These are phyloP conservation scores for Venusia cambrica DNA, from an alignment of 2,888 invertebrate genomes.

Conservation along the genomic window DNA sequence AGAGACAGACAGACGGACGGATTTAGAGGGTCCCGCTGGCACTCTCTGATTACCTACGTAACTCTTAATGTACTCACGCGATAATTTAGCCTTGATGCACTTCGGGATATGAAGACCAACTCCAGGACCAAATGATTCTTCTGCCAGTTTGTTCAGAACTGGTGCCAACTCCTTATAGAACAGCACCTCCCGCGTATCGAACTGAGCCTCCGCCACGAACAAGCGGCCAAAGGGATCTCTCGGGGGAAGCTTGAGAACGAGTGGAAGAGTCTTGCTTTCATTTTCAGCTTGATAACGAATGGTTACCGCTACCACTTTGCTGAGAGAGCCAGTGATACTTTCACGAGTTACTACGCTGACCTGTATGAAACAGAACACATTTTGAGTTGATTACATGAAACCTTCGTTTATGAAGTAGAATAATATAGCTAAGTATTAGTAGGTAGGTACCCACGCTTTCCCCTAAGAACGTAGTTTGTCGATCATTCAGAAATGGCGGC, in stretches of 20 bases:
- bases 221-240: constrained; percentile 89
- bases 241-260: constrained; percentile 89
- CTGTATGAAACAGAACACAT: constrained; percentile 32
- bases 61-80: constrained; percentile 47
- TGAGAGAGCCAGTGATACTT: constrained; percentile 87
- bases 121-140: constrained; percentile 74
- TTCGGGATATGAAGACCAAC: constrained; percentile 73
- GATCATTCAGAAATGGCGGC: too few relatives aligned
- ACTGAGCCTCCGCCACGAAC: constrained; percentile 91
- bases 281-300: constrained; percentile 81
- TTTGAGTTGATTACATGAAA: neutral
- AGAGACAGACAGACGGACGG: too few relatives aligned
- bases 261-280: constrained; percentile 57
- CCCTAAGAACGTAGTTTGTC: too few relatives aligned
- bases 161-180: constrained; percentile 90
- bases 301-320: constrained; percentile 88
- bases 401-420: neutral
- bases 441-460: too few relatives aligned
- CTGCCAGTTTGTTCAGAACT: constrained; percentile 85
- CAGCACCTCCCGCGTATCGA: constrained; percentile 90
- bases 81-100: constrained; percentile 86
- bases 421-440: too few relatives aligned
- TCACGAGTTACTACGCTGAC: constrained; percentile 74
- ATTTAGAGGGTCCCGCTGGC: too few relatives aligned
- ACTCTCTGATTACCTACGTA: neutral